Percentiles rank a stretch among this genome's conserved stretches.
Conservation (phyloP, 2,888 invertebrate genomes). For the Cyrtodaria siliqua region DNA sequence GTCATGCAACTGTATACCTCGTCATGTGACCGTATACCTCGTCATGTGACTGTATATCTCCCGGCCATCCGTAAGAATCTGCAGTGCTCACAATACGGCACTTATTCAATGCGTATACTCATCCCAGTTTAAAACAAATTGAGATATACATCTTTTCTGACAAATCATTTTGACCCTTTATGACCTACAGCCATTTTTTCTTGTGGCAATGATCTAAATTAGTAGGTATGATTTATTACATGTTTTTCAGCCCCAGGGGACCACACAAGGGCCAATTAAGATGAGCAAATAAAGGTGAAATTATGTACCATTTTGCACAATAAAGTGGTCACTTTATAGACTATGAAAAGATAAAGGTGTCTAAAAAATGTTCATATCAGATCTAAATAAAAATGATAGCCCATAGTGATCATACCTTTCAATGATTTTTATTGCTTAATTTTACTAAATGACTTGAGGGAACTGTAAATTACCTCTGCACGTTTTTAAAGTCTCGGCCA, state of each 20-base stretch:
- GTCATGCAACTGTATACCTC: too few relatives aligned
- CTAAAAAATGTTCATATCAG: background rate
- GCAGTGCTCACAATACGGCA: too few relatives aligned
- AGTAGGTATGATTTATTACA: slow-evolving; percentile 49
- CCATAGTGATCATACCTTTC: slow-evolving; percentile 3
- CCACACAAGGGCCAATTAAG: slow-evolving; percentile 37
- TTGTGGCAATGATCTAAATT: slow-evolving; percentile 42
- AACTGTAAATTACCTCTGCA: too few relatives aligned
- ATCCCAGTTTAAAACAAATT: slow-evolving; percentile 6
- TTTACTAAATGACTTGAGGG: too few relatives aligned
- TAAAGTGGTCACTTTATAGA: slow-evolving; percentile 29
- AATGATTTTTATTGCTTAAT: background rate
- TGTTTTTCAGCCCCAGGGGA: slow-evolving; percentile 14
- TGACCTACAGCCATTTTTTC: slow-evolving; percentile 32
- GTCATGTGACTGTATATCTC: too few relatives aligned
- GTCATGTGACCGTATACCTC: too few relatives aligned
- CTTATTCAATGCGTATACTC: too few relatives aligned
- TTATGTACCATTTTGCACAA: slow-evolving; percentile 15
- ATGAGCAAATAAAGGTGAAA: slow-evolving; percentile 17
- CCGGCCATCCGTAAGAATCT: too few relatives aligned
- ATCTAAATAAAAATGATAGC: background rate
- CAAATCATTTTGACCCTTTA: slow-evolving; percentile 22
- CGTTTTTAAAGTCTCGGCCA: too few relatives aligned
- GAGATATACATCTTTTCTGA: slow-evolving; percentile 25
- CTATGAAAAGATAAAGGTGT: background rate